Base-by-base conservation (phyloP, 2,113 vertebrate genomes). In the Lycaon pictus region DNA sequence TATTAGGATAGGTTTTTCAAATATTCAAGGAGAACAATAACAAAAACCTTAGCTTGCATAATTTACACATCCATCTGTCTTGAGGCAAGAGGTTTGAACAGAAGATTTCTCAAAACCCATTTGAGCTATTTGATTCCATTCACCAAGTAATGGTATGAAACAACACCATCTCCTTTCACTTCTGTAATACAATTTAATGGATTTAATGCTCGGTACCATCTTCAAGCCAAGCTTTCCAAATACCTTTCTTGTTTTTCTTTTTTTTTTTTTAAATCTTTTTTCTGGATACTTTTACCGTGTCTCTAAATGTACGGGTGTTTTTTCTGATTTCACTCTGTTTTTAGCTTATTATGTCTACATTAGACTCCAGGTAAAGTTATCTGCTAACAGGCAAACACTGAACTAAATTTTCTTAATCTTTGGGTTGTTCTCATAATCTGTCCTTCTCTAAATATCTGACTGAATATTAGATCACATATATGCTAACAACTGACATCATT, bases 41-140 rank as follows among this genome's bases (percentile, higher is more conserved):
- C 43, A 76, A 53, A 55, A 10, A 1, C 4, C 16, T 9, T 56
- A 19, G 25, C 10, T 5, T 88, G 7, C 15, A 62, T 48, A 7
- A 9, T 84, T 96, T 89, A 37, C 9, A 71, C 23, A 71, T 35
- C 7, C 8, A 62, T 86, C 35, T 60, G 19, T 11, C n/a, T 60
- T 71, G 76, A 56, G 1, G 12, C 35, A 87, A 90, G 29, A 22
- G 1, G 7, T 94, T 72, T 83, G 43, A 88, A 63, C 4, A 58
- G 7, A 74, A 83, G 32, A 90, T 62, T 92, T 96, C n/a, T 86
- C 58, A 93, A 63, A 53, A 86, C 10, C 53, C 12, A 48, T 90
- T 23, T 27, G 27, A 92, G 51, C 23, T 87, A 74, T 94, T 92
- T 85, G 53, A 82, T 86, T 82, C 43, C 23, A 86, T 94, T 93